Evolutionary conservation across 2,888 invertebrate species (phyloP).

Genomic region (Deilephila elpenor): DNA sequence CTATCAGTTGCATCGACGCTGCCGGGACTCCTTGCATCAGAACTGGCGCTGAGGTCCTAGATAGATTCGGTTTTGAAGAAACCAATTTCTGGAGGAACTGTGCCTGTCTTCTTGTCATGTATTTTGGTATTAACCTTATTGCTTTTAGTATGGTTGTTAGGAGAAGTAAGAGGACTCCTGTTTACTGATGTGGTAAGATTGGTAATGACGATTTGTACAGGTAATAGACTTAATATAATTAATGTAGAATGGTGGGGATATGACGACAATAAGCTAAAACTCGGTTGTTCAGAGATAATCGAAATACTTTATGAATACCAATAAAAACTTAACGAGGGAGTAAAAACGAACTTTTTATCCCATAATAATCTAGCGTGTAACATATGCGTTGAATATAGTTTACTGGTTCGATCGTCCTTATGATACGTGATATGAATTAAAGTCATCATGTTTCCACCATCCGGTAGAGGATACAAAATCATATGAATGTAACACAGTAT

Average conservation of each 20-base stretch:
- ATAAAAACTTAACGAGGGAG: too few species aligned
- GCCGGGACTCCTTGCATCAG: constrained; percentile 85
- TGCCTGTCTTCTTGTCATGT: constrained; percentile 69
- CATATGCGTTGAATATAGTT: too few species aligned
- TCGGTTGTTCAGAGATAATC: too few species aligned
- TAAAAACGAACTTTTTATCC: too few species aligned
- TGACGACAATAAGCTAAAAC: not conserved
- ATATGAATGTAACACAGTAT: too few species aligned
- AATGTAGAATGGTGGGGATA: not conserved
- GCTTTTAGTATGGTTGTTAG: constrained; percentile 74
- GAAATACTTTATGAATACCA: too few species aligned
- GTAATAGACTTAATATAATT: not conserved
- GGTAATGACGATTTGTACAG: not conserved
- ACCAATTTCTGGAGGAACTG: constrained; percentile 76
- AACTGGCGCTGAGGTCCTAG: constrained; percentile 85
- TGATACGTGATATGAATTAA: too few species aligned
- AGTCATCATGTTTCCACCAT: too few species aligned
- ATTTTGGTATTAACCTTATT: constrained; percentile 65
- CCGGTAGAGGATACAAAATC: too few species aligned
- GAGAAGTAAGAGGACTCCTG: constrained; percentile 76
- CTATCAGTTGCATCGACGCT: constrained; percentile 84
- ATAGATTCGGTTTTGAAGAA: constrained; percentile 80
- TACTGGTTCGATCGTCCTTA: too few species aligned
- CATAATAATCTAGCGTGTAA: too few species aligned
- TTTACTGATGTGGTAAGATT: constrained; percentile 59